A percentile compares a stretch with the other conserved stretches of the same genome.
These are phyloP conservation scores for Orbicella faveolata DNA, from an alignment of 64 coral and sea anemone species.

Conservation along the genomic window DNA sequence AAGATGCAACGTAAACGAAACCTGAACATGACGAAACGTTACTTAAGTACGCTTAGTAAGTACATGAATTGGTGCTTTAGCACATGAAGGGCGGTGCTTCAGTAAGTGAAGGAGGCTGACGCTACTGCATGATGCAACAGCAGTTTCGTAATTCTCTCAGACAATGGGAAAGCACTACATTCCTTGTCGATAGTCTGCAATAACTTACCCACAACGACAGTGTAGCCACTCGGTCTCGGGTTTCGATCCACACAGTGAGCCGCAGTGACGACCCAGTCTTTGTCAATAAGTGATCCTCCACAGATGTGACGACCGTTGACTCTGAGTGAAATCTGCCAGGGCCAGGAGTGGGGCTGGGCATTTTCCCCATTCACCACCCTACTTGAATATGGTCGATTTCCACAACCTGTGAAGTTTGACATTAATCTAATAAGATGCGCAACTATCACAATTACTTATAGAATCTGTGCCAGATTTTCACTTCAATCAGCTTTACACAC, in stretches of 20 bases:
- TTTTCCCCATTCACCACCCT: constrained; percentile 70
- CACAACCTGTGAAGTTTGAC: neutral
- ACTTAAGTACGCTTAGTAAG: too few relatives aligned
- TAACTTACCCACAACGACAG: constrained; percentile 53
- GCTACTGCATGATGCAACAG: too few relatives aligned
- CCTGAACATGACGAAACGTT: too few relatives aligned
- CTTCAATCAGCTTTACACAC: too few relatives aligned
- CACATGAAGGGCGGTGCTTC: too few relatives aligned
- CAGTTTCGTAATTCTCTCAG: too few relatives aligned
- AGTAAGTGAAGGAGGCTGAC: too few relatives aligned
- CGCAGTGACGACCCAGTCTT: constrained; percentile 53
- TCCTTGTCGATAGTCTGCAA: neutral
- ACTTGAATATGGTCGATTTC: neutral
- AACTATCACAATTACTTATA: too few relatives aligned
- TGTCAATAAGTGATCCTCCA: constrained; percentile 55
- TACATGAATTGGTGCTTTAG: too few relatives aligned
- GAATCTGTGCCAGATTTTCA: too few relatives aligned
- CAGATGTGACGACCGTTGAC: constrained; percentile 49
- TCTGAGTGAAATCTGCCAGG: constrained; percentile 85
- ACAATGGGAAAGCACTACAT: too few relatives aligned
- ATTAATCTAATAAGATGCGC: neutral
- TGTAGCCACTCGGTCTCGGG: constrained; percentile 36
- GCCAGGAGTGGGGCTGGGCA: constrained; percentile 76
- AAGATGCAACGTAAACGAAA: too few relatives aligned
- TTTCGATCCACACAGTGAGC: constrained; percentile 52